phyloP scores from a whole-genome alignment of 2,888 invertebrate species.

The Yponomeuta malinellus region DNA sequence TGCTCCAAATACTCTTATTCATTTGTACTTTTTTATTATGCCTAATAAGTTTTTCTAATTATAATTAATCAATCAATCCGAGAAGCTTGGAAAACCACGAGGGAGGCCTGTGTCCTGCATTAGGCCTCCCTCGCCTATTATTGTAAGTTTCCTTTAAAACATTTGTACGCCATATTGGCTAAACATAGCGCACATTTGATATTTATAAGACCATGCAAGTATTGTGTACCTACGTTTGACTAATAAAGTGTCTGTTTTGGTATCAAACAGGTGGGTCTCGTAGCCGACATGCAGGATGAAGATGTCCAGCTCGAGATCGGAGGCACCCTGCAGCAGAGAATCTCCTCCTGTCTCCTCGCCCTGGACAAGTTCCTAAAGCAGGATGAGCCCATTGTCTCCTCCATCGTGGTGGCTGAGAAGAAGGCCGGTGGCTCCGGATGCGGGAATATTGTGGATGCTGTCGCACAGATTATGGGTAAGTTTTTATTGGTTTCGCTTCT shows the following conservation, averaged over 20 bases:
- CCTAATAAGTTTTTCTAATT: too few species aligned
- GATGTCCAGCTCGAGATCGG: constrained; percentile 81
- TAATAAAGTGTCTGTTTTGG: background rate
- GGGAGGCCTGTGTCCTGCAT: too few species aligned
- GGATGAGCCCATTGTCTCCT: constrained; percentile 82
- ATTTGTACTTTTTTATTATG: too few species aligned
- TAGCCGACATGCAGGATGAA: constrained; percentile 84
- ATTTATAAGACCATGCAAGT: too few species aligned
- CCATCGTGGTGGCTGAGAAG: constrained; percentile 93
- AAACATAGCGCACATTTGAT: too few species aligned
- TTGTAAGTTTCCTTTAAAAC: too few species aligned
- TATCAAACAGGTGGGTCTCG: constrained; percentile 78
- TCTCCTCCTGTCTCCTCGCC: constrained; percentile 86
- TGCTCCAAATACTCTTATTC: too few species aligned
- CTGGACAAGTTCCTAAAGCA: constrained; percentile 84
- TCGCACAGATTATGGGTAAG: constrained; percentile 80
- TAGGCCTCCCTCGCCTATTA: too few species aligned
- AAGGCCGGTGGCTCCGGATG: constrained; percentile 76
- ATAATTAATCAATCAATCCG: too few species aligned
- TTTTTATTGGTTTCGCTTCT: background rate
- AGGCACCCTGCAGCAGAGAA: constrained; percentile 91
- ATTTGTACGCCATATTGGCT: too few species aligned
- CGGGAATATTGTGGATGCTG: constrained; percentile 82
- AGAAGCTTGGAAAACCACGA: too few species aligned
- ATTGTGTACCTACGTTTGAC: too few species aligned